A percentile compares a stretch with the other conserved stretches of the same genome.
Evolutionary conservation across 2,113 vertebrate genomes (phyloP).

Genomic region (Rana temporaria): DNA sequence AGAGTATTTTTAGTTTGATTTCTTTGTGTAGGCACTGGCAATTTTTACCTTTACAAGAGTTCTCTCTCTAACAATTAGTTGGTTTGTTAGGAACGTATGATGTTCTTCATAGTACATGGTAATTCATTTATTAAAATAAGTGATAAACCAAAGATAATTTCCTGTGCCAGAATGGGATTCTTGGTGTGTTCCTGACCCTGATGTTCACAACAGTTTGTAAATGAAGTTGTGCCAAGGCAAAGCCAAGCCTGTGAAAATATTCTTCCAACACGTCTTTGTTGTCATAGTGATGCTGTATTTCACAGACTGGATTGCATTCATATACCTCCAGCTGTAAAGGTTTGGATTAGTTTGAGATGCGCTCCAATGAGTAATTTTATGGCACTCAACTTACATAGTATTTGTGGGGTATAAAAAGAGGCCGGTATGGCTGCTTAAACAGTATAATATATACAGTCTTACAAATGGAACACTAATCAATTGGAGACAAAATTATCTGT

Average conservation of each 20-base stretch:
- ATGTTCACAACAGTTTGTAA: slow-evolving; percentile 25
- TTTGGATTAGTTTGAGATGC: slow-evolving; percentile 42
- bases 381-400: slow-evolving; percentile 22
- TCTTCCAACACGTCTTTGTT: slow-evolving; percentile 50
- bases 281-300: slow-evolving; percentile 53
- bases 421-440: slow-evolving; percentile 69
- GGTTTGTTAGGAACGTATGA: neutral
- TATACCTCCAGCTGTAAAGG: slow-evolving; percentile 42
- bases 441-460: neutral
- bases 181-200: slow-evolving; percentile 6
- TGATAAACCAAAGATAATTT: neutral
- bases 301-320: slow-evolving; percentile 36
- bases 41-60: too few relatives aligned
- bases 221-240: slow-evolving; percentile 31
- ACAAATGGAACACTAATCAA: too few relatives aligned
- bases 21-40: too few relatives aligned
- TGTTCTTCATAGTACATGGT: neutral
- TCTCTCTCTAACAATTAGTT: too few relatives aligned
- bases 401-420: slow-evolving; percentile 56
- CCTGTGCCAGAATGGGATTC: neutral
- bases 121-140: neutral
- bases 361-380: slow-evolving; percentile 33
- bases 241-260: slow-evolving; percentile 55
- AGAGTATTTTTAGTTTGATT: too few relatives aligned
- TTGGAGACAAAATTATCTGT: too few relatives aligned